Percentiles rank a stretch among this genome's conserved stretches.
These are phyloP conservation scores for Neelides folsomi DNA, from an alignment of 2,888 invertebrate species.

Conservation along the genomic window DNA sequence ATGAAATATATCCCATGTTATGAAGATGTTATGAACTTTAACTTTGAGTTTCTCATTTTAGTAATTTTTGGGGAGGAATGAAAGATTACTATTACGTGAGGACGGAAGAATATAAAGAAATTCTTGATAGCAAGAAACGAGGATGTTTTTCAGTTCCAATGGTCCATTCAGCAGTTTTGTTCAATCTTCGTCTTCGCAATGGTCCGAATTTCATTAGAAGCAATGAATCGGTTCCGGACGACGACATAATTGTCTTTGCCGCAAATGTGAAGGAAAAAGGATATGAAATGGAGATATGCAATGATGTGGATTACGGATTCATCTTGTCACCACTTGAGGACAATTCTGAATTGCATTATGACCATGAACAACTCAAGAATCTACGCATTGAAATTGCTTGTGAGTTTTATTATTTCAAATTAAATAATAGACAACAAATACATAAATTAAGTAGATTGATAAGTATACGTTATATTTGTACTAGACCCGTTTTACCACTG, in stretches of 20 bases:
- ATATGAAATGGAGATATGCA: conserved; percentile 59
- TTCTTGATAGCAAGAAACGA: conserved; percentile 47
- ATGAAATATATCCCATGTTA: too few relatives aligned
- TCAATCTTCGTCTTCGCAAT: conserved; percentile 54
- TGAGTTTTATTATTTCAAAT: conserved; percentile 34
- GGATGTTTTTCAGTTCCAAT: conserved; percentile 79
- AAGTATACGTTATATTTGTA: too few relatives aligned
- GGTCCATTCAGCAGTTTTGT: conserved; percentile 76
- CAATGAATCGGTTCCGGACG: conserved; percentile 52
- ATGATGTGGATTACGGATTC: conserved; percentile 68
- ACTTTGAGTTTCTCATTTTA: not conserved
- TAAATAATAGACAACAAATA: not conserved
- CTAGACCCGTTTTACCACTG: too few relatives aligned
- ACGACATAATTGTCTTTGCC: conserved; percentile 89
- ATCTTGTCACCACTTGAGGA: conserved; percentile 66
- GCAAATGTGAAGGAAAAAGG: conserved; percentile 58
- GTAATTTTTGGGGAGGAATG: conserved; percentile 93
- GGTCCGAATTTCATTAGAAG: conserved; percentile 44
- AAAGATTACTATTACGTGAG: conserved; percentile 67
- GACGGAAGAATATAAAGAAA: conserved; percentile 70
- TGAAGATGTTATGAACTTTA: not conserved
- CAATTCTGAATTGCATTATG: conserved; percentile 49
- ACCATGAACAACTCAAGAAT: conserved; percentile 58
- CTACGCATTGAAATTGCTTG: conserved; percentile 61
- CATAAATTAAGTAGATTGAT: not conserved